phyloP scores from a whole-genome alignment of 2,113 vertebrate species.

The Ifrita kowaldi region DNA sequence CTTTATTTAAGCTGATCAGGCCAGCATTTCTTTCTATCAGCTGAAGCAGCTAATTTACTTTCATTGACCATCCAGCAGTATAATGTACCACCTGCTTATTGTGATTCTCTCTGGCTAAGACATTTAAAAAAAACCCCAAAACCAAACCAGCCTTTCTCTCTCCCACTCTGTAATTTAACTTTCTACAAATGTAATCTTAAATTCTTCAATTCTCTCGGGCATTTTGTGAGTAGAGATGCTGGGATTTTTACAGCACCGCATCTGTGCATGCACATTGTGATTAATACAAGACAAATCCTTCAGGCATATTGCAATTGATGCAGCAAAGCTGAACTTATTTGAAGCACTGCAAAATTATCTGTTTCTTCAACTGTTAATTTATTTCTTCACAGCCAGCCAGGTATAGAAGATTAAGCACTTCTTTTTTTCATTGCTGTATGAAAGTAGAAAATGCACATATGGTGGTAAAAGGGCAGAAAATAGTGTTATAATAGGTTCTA shows the following conservation, averaged over 20 bases:
- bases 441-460: not conserved
- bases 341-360: slow-evolving; percentile 11
- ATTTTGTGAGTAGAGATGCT: not conserved
- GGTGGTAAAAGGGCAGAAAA: not conserved
- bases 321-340: slow-evolving; percentile 20
- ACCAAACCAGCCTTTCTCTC: not conserved
- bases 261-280: slow-evolving; percentile 32
- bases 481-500: not conserved
- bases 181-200: slow-evolving; percentile 55
- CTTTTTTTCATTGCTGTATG: not conserved
- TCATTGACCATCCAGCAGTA: slow-evolving; percentile 71
- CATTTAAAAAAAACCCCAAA: not conserved
- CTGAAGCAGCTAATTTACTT: slow-evolving; percentile 74
- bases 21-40: slow-evolving; percentile 63
- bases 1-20: slow-evolving; percentile 63
- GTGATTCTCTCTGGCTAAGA: slow-evolving; percentile 44
- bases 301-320: slow-evolving; percentile 25
- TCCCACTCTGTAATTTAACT: slow-evolving; percentile 44
- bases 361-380: slow-evolving; percentile 5
- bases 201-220: slow-evolving; percentile 26
- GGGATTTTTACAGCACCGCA: slow-evolving; percentile 19
- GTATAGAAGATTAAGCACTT: slow-evolving; percentile 15
- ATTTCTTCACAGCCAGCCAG: slow-evolving; percentile 3
- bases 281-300: slow-evolving; percentile 45
- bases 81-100: slow-evolving; percentile 72